phyloP scores from a whole-genome alignment of 2,797 vertebrate species.

The Coilia nasus region DNA sequence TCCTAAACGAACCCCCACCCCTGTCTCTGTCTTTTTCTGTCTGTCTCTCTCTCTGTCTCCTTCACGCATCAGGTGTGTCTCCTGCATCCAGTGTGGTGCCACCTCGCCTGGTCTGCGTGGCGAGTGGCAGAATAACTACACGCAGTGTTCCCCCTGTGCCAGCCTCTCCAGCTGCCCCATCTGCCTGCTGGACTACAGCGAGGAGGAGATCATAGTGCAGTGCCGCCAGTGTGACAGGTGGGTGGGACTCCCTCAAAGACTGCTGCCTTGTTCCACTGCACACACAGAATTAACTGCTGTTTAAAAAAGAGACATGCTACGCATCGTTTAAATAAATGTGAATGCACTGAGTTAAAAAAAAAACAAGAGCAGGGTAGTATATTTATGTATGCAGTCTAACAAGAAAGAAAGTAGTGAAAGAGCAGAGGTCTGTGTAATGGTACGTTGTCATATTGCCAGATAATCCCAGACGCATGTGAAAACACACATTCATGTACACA shows the following conservation, averaged over 20 bases:
- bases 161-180: slow-evolving; percentile 90
- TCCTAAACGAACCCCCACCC: not conserved
- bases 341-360: too few relatives aligned
- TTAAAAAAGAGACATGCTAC: not conserved
- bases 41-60: not conserved
- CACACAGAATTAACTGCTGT: not conserved
- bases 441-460: too few relatives aligned
- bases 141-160: slow-evolving; percentile 93
- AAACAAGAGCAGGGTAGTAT: too few relatives aligned
- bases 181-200: slow-evolving; percentile 88
- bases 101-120: slow-evolving; percentile 92
- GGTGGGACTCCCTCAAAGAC: slow-evolving; percentile 37
- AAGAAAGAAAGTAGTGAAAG: too few relatives aligned
- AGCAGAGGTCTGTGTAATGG: too few relatives aligned
- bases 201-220: slow-evolving; percentile 94
- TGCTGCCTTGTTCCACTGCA: not conserved
- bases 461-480: too few relatives aligned
- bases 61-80: slow-evolving; percentile 87
- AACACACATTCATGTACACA: too few relatives aligned
- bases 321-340: too few relatives aligned
- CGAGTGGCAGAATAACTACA: slow-evolving; percentile 99
- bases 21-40: not conserved
- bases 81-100: slow-evolving; percentile 94
- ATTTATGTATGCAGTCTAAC: too few relatives aligned
- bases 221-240: slow-evolving; percentile 97